Conservation (phyloP, 2,888 invertebrate genomes). For the Eupithecia abbreviata region DNA sequence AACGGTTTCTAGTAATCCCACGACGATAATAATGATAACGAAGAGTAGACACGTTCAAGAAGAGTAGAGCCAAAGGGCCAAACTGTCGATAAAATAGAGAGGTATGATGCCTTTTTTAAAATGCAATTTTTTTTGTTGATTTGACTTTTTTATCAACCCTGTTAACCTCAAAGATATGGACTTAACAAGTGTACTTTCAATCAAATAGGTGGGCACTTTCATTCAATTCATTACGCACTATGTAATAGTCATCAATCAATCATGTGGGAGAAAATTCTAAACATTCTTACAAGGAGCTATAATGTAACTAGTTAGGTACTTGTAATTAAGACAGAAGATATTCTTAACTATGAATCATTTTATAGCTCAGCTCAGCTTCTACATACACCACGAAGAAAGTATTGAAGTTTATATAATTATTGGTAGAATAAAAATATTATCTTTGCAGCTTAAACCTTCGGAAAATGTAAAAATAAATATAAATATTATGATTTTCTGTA, state of each 20-base stretch:
- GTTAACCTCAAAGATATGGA: constrained; percentile 71
- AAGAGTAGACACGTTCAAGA: background rate
- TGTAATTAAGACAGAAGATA: constrained; percentile 4
- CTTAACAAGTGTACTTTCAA: constrained; percentile 31
- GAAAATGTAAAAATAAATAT: constrained; percentile 38
- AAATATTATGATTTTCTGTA: constrained; percentile 27
- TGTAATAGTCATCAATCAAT: background rate
- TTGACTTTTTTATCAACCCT: constrained; percentile 56
- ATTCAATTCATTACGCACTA: background rate
- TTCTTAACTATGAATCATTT: constrained; percentile 1
- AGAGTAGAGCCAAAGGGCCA: background rate
- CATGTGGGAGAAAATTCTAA: background rate
- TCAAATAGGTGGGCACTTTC: constrained; percentile 1
- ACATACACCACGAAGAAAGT: constrained; percentile 51
- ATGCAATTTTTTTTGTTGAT: background rate
- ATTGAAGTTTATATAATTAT: constrained; percentile 31
- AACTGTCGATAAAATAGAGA: background rate
- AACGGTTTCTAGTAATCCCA: background rate
- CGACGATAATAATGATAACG: background rate
- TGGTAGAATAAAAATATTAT: background rate
- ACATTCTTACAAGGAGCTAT: background rate
- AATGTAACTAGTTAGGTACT: background rate
- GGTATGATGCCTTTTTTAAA: background rate
- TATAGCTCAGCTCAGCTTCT: constrained; percentile 41
- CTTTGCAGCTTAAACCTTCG: background rate